A percentile compares a stretch with the other conserved stretches of the same genome.
These are phyloP conservation scores for Rhadinocentrus ornatus DNA, from an alignment of 2,797 vertebrate species.

Conservation along the genomic window DNA sequence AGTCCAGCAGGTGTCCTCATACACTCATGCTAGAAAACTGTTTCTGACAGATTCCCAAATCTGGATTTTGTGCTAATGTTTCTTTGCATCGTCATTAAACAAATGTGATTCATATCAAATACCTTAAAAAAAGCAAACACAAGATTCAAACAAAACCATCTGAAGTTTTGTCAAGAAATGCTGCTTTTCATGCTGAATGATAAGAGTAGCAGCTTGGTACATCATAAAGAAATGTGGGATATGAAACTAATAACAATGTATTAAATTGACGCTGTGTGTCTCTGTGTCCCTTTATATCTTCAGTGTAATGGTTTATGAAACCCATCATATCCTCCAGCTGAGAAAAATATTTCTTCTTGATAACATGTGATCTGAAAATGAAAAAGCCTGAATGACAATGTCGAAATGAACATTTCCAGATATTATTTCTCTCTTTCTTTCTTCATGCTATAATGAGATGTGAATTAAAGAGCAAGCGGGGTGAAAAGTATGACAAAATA, in stretches of 20 bases:
- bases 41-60: slow-evolving; percentile 51
- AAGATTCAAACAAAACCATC: slow-evolving; percentile 14
- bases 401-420: slow-evolving; percentile 49
- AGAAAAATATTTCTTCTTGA: slow-evolving; percentile 37
- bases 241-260: slow-evolving; percentile 43
- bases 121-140: slow-evolving; percentile 3
- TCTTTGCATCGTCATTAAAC: slow-evolving; percentile 16
- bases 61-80: slow-evolving; percentile 6
- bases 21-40: slow-evolving; percentile 55
- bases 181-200: slow-evolving; percentile 8
- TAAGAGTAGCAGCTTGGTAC: slow-evolving; percentile 1
- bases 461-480: slow-evolving; percentile 22
- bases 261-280: slow-evolving; percentile 45
- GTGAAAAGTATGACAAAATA: slow-evolving; percentile 19
- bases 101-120: slow-evolving; percentile 15
- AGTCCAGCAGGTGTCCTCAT: slow-evolving; percentile 79
- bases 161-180: slow-evolving; percentile 9
- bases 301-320: slow-evolving; percentile 39
- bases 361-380: slow-evolving; percentile 41
- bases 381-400: slow-evolving; percentile 26
- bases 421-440: neutral
- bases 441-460: slow-evolving; percentile 40
- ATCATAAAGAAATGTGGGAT: slow-evolving; percentile 23
- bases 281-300: slow-evolving; percentile 6
- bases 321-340: slow-evolving; percentile 15